Evolutionary conservation across 1,140 invertebrate genomes (phyloP), one percentile per base, ranked within the genome.

Genomic region (Ceratina australensis): DNA sequence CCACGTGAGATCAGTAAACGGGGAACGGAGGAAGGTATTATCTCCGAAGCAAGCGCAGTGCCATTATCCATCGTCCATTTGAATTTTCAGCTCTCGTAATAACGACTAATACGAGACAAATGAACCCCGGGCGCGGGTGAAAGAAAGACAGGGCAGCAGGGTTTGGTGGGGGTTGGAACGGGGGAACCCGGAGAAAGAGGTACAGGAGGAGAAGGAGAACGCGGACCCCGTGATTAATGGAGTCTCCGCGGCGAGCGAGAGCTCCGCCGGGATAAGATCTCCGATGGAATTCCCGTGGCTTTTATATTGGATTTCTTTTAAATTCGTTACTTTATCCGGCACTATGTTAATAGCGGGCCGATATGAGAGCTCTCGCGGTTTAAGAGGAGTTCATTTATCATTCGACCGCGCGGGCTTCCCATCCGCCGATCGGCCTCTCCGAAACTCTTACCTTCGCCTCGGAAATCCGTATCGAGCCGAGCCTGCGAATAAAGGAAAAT

Each of bases 281-380:
- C 81, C 84, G 86, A 86, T 87, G 85, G 88, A 89, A 89, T 89
- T 89, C 87, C 85, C 84, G 87, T 79, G 79, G 87, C 91, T 90
- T 90, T 91, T 92, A 91, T 91, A 92, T 91, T 92, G 88, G 89
- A 91, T 91, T 92, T 92, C 88, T 92, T 92, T 92, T 89, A 91
- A 92, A 91, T 92, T 92, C 90, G 91, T 92, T 91, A 92, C 88
- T 92, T 91, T 92, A 91, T 90, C 91, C 90, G 87, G 89, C 87
- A 88, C 89, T 92, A 91, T 92, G 91, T 92, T 92, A 92, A 92
- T 92, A 91, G 90, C 89, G 78, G 85, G 79, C 87, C 89, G 90
- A 91, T 91, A 90, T 89, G 89, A 91, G 89, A 89, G 87, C 89
- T 90, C 90, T 90, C 90, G 89, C 88, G 88, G 87, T 89, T 71